phyloP scores from a whole-genome alignment of 2,888 invertebrate genomes.

The Oegoconia quadripuncta region DNA sequence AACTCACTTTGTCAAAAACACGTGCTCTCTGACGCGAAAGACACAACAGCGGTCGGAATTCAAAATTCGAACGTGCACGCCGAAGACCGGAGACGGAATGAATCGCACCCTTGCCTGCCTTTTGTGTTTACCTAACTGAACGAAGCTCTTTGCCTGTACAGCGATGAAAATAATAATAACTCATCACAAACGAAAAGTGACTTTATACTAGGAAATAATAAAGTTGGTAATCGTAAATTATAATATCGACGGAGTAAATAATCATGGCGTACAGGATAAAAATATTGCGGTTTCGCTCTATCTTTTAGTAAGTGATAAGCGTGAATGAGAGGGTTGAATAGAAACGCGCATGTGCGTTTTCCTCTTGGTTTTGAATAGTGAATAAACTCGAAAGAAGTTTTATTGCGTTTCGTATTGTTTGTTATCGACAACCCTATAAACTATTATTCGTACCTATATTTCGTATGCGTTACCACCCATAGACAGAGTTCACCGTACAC shows the following conservation, averaged over 20 bases:
- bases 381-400: conserved; percentile 55
- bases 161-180: conserved; percentile 49
- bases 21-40: conserved; percentile 28
- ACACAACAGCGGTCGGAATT: conserved; percentile 13
- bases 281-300: conserved; percentile 45
- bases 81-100: conserved; percentile 47
- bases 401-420: conserved; percentile 45
- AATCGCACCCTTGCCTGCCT: conserved; percentile 17
- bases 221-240: conserved; percentile 27
- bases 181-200: conserved; percentile 30
- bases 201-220: conserved; percentile 25
- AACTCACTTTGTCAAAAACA: conserved; percentile 38
- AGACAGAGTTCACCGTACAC: too few species aligned
- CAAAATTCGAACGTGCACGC: conserved; percentile 28
- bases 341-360: conserved; percentile 54
- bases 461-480: too few species aligned
- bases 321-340: conserved; percentile 34
- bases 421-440: conserved; percentile 36
- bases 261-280: conserved; percentile 39
- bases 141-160: conserved; percentile 44
- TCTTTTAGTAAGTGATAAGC: conserved; percentile 24
- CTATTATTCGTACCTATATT: neutral
- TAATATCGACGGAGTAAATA: conserved; percentile 32
- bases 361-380: conserved; percentile 23
- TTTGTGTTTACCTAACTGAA: conserved; percentile 33